Evolutionary conservation across 2,113 vertebrate genomes (phyloP).

Genomic region (Geococcyx californianus): DNA sequence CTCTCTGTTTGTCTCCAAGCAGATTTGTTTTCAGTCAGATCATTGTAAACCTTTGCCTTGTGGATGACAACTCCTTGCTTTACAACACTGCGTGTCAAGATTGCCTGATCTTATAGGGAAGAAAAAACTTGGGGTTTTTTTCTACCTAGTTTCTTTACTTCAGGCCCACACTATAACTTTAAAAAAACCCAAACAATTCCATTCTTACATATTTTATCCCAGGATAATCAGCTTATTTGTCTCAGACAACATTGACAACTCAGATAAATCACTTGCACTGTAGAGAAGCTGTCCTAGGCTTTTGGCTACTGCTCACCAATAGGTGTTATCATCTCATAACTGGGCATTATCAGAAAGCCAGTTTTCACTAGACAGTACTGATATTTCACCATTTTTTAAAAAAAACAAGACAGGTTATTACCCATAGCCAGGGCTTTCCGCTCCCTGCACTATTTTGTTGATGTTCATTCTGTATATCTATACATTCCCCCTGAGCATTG

Average conservation of each 20-base stretch:
- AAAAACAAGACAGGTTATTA: not conserved
- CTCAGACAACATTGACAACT: not conserved
- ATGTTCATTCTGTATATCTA: slow-evolving; percentile 44
- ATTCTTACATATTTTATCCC: not conserved
- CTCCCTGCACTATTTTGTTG: slow-evolving; percentile 10
- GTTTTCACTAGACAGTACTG: not conserved
- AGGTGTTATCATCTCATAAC: not conserved
- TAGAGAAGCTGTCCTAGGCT: not conserved
- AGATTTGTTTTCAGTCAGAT: slow-evolving; percentile 19
- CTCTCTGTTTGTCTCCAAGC: not conserved
- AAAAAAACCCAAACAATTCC: not conserved
- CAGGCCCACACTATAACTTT: not conserved
- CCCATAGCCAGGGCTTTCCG: not conserved
- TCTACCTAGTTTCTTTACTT: not conserved
- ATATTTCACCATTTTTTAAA: not conserved
- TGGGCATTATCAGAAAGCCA: not conserved
- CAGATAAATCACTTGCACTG: not conserved
- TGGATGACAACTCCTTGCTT: slow-evolving; percentile 6
- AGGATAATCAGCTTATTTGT: not conserved
- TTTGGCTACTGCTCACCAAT: not conserved
- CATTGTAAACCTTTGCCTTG: not conserved
- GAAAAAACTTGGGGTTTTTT: not conserved
- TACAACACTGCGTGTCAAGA: not conserved
- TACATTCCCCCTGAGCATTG: not conserved
- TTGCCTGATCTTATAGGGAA: not conserved